A percentile compares a stretch with the other conserved stretches of the same genome.
These are phyloP conservation scores for Mus spicilegus DNA, from an alignment of 2,113 vertebrate genomes.

Conservation along the genomic window DNA sequence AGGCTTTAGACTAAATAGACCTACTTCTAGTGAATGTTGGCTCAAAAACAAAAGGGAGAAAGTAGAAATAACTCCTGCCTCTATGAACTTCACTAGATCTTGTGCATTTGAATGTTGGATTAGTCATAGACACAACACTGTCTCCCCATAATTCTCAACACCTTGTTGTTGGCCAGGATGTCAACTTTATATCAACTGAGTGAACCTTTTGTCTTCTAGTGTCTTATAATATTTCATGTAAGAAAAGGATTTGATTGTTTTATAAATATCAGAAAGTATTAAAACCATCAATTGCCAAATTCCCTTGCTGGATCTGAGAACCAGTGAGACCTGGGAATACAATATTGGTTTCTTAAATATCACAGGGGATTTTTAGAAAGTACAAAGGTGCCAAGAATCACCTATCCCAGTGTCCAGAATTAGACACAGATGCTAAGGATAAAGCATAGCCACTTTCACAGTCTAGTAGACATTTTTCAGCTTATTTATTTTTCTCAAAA, in stretches of 20 bases:
- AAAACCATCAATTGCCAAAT: neutral
- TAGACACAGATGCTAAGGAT: conserved; percentile 78
- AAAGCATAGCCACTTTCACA: conserved; percentile 86
- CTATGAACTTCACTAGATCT: neutral
- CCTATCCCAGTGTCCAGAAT: conserved; percentile 76
- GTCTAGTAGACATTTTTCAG: conserved; percentile 86
- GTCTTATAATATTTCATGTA: neutral
- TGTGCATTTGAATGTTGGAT: neutral
- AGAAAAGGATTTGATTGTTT: conserved; percentile 16
- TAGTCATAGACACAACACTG: neutral
- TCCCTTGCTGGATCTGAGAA: neutral
- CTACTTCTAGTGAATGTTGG: neutral
- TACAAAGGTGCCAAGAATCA: conserved; percentile 61
- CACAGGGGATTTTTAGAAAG: neutral
- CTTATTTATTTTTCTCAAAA: conserved; percentile 88
- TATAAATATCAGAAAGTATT: neutral
- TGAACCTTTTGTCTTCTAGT: neutral
- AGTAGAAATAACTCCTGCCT: neutral
- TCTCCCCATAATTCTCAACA: neutral
- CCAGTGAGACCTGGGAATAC: neutral
- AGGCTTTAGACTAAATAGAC: neutral
- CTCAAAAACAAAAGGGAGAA: neutral
- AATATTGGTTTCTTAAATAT: neutral
- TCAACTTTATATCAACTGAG: neutral
- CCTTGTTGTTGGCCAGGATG: neutral